These are phyloP conservation scores for Venusia cambrica DNA, from an alignment of 2,888 invertebrate species.

Conservation along the genomic window DNA sequence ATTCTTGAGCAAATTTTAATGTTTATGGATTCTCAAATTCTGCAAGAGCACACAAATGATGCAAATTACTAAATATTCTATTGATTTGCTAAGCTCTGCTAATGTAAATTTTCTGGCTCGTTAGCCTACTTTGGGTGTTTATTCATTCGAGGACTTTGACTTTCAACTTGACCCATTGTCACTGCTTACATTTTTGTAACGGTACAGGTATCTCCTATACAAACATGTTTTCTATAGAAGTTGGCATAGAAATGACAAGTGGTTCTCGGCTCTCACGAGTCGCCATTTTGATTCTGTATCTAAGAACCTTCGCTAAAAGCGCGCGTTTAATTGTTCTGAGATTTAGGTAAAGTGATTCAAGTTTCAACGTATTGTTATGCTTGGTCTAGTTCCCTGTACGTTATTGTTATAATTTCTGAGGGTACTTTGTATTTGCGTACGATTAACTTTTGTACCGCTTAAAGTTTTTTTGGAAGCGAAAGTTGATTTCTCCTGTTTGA, in stretches of 20 bases:
- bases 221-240: constrained; percentile 47
- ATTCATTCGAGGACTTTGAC: constrained; percentile 38
- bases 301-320: constrained; percentile 42
- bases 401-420: constrained; percentile 39
- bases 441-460: constrained; percentile 28
- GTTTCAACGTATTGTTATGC: constrained; percentile 52
- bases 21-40: constrained; percentile 13
- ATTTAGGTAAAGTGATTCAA: constrained; percentile 44
- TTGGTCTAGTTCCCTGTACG: constrained; percentile 46
- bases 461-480: constrained; percentile 30
- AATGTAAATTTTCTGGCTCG: constrained; percentile 36
- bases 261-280: constrained; percentile 42
- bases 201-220: constrained; percentile 48
- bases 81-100: too few relatives aligned
- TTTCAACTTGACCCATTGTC: constrained; percentile 52
- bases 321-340: constrained; percentile 50
- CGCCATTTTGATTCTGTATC: constrained; percentile 40
- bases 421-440: constrained; percentile 32
- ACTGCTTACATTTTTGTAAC: constrained; percentile 50
- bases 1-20: constrained; percentile 21
- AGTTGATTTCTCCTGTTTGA: constrained; percentile 30
- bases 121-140: constrained; percentile 46
- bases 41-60: constrained; percentile 21
- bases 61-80: constrained; percentile 22
- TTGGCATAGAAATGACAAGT: constrained; percentile 56